These are phyloP conservation scores for Pipistrellus kuhlii DNA, from an alignment of 2,797 vertebrate genomes.

Conservation along the genomic window DNA sequence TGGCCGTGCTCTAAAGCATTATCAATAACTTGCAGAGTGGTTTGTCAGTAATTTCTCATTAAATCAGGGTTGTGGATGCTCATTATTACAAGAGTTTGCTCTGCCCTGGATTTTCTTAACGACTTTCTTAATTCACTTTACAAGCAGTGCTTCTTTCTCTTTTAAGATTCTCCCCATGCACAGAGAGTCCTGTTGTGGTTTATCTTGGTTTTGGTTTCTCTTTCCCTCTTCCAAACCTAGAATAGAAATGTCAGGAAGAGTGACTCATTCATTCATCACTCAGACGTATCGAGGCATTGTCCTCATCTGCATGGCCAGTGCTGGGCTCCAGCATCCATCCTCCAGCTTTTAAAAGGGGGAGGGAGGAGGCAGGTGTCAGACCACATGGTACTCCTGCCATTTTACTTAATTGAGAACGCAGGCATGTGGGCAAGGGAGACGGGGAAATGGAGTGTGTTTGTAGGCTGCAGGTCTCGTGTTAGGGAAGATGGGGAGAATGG, in stretches of 20 bases:
- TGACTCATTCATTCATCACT: background rate
- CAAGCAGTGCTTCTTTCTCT: background rate
- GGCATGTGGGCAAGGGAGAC: background rate
- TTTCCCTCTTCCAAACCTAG: background rate
- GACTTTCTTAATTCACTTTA: background rate
- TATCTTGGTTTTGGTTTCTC: slow-evolving; percentile 17
- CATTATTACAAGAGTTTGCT: background rate
- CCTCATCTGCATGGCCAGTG: background rate
- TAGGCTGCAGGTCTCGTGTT: background rate
- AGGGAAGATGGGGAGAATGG: background rate
- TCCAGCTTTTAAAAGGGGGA: background rate
- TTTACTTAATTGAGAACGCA: background rate
- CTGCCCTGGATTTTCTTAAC: background rate
- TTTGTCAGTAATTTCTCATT: slow-evolving; percentile 71
- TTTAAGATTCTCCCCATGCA: background rate
- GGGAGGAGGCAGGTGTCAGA: background rate
- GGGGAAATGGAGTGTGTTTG: background rate
- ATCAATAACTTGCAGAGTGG: slow-evolving; percentile 65
- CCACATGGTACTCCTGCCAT: background rate
- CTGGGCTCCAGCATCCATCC: background rate
- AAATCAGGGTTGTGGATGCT: background rate
- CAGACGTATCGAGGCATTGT: background rate
- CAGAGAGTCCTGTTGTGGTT: background rate
- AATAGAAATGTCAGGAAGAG: background rate
- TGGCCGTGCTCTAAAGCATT: background rate